Evolutionary conservation across 2,113 vertebrate species (phyloP).

Genomic region (Cynocephalus volans): DNA sequence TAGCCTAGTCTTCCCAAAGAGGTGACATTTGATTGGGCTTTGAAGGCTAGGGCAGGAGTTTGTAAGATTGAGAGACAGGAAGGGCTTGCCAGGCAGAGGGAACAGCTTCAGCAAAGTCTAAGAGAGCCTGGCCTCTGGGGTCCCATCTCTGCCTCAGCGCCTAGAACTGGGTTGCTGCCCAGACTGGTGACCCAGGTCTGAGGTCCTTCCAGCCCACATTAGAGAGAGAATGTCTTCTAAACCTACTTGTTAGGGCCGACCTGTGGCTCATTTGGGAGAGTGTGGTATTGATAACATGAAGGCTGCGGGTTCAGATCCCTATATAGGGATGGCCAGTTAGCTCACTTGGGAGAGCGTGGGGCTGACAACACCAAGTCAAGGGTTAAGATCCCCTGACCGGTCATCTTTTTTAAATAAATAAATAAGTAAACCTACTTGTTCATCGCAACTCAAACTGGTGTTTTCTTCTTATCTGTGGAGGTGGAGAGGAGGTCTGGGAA

Average conservation of each 20-base stretch:
- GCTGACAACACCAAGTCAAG: no score
- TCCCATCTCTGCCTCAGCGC: conserved; percentile 40
- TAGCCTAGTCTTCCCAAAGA: neutral
- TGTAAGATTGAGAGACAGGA: neutral
- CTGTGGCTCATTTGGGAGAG: no score
- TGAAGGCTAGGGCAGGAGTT: neutral
- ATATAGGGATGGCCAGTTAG: no score
- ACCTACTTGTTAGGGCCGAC: neutral
- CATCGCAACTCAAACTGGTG: conserved; percentile 75
- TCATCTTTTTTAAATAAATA: no score
- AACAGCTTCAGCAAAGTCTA: neutral
- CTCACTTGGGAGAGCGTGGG: no score
- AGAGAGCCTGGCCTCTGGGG: neutral
- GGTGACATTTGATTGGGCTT: neutral
- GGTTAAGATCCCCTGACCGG: no score
- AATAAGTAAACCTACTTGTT: conserved; percentile 34
- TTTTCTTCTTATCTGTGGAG: neutral
- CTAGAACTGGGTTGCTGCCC: neutral
- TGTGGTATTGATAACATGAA: no score
- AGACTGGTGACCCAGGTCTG: conserved; percentile 61
- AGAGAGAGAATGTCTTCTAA: neutral
- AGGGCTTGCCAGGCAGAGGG: neutral
- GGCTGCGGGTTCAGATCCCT: no score
- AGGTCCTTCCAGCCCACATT: neutral
- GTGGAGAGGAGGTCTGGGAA: neutral